Evolutionary conservation across 2,797 vertebrate genomes (phyloP).

Genomic region (Hipposideros larvatus): DNA sequence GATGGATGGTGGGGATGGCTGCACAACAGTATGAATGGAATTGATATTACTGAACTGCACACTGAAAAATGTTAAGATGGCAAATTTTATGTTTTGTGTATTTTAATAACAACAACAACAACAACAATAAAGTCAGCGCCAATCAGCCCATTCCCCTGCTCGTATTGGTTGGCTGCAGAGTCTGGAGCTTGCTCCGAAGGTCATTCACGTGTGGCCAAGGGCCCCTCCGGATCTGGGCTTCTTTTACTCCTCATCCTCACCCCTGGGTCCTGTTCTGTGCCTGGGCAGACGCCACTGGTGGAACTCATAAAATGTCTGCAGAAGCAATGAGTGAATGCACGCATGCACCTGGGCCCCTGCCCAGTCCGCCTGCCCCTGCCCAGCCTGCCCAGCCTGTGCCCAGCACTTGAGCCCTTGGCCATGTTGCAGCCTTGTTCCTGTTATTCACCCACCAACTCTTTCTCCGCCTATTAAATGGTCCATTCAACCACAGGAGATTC

Average conservation of each 20-base stretch:
- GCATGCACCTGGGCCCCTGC: neutral
- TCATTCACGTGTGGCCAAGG: neutral
- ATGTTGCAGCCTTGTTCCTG: neutral
- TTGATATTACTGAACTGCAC: neutral
- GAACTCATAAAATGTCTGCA: neutral
- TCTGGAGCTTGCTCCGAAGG: neutral
- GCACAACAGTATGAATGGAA: neutral
- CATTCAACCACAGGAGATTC: neutral
- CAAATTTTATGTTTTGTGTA: neutral
- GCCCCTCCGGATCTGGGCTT: neutral
- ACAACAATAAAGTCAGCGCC: neutral
- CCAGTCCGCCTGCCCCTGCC: neutral
- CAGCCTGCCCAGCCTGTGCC: no score
- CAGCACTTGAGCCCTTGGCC: neutral
- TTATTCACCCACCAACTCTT: neutral
- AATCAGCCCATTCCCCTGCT: neutral
- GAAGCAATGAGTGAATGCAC: neutral
- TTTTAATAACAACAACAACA: neutral
- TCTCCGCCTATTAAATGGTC: neutral
- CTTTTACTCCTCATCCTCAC: neutral
- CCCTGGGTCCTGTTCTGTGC: neutral
- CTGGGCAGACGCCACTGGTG: fast-evolving
- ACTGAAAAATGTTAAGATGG: neutral
- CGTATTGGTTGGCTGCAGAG: neutral
- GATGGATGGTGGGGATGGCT: neutral